Evolutionary conservation across 53 echinoderm and acorn worm genomes (phyloP), one percentile per base, ranked within the genome.

Genomic region (Actinopyga echinites): DNA sequence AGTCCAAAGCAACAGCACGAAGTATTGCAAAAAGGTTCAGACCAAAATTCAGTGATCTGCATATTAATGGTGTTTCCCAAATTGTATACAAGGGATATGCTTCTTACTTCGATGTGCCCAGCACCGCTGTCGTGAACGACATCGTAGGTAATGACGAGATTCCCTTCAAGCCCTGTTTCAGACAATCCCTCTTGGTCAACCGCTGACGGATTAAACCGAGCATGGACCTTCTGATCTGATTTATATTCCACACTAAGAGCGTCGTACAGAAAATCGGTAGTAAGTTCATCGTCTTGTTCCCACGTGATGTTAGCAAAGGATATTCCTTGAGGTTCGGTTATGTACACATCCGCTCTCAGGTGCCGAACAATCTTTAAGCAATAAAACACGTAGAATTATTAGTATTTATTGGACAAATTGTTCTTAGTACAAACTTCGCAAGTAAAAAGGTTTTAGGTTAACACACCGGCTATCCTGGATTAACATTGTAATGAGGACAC

Each of bases 101-200:
- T 3, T 58, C 4, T 9, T 77, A 77, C 77, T 32, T 77, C 77
- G 30, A 77, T 77, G 11, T 77, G 77, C 13, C 77, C 77, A 26
- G 77, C 77, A 56, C 77, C 77, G 54, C 44, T 24, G 31, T 77
- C 77, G 49, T 56, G 77, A 4, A 31, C 35, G n/a, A 99, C 99
- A 65, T 99, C 99, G 34, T 99, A 99, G 49, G 85, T 90, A 40
- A 99, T 79, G 2, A 99, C 77, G 61, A 99, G 89, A 69, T 99
- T 90, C 30, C 99, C 99, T 34, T 74, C 31, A 30, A 77, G 49
- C 8, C 77, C 77, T 19, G 32, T 55, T 55, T 77, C 33, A 3
- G 77, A 53, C 24, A 77, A 33, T 54, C 31, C 56, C 32, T 53
- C 77, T 56, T 77, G 77, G 49, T 77, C 77, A 17, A 30, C 77